phyloP scores from a whole-genome alignment of 2,113 vertebrate species.

The Cardinalis cardinalis region DNA sequence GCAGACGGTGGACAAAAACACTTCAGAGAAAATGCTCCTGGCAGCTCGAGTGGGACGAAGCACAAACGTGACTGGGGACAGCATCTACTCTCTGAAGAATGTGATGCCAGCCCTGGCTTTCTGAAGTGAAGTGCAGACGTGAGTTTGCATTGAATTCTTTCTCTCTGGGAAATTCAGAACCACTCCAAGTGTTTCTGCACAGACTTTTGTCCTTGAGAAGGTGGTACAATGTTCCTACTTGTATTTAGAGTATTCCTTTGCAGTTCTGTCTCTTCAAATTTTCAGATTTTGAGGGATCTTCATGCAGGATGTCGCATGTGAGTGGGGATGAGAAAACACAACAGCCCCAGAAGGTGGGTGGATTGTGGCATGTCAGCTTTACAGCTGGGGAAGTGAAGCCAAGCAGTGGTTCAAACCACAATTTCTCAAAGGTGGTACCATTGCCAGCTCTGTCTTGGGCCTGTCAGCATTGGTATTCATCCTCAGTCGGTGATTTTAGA shows the following conservation, averaged over 20 bases:
- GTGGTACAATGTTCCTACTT: neutral
- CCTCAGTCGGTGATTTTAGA: neutral
- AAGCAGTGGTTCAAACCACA: neutral
- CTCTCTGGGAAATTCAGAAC: neutral
- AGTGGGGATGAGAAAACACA: neutral
- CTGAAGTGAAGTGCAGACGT: neutral
- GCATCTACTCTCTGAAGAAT: neutral
- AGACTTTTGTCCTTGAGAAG: neutral
- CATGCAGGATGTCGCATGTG: neutral
- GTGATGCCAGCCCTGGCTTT: neutral
- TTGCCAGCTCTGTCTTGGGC: neutral
- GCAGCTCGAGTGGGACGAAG: neutral
- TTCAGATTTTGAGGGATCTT: neutral
- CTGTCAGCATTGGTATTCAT: neutral
- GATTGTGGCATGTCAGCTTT: neutral
- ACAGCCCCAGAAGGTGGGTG: neutral
- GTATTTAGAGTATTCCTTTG: neutral
- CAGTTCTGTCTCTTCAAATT: neutral
- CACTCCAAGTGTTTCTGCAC: neutral
- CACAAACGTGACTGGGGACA: neutral
- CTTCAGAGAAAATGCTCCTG: neutral
- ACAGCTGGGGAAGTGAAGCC: neutral
- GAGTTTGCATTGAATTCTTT: neutral
- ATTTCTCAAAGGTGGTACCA: neutral
- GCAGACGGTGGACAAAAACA: slow-evolving; percentile 10